Evolutionary conservation across 2,113 vertebrate species (phyloP).

Genomic region (Megatriorchis doriae): DNA sequence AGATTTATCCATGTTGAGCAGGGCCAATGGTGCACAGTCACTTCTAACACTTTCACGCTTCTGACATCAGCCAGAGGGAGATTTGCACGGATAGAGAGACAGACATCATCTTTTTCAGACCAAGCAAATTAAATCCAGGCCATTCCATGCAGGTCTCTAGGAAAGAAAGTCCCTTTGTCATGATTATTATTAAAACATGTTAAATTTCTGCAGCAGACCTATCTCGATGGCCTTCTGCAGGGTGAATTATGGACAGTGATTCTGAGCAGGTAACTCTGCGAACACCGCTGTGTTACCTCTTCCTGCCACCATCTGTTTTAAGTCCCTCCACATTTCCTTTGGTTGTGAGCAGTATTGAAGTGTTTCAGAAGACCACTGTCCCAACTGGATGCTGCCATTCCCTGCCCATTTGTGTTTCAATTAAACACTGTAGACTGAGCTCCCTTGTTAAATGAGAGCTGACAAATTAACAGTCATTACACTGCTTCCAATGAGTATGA

Average conservation of each 20-base stretch:
- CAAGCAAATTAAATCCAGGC: not conserved
- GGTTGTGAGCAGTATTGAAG: not conserved
- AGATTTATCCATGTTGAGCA: not conserved
- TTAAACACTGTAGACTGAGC: not conserved
- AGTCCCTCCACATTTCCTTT: not conserved
- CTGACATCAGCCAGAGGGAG: not conserved
- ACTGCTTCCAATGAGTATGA: not conserved
- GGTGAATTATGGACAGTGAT: not conserved
- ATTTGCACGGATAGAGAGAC: not conserved
- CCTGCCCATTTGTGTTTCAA: not conserved
- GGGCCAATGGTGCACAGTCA: not conserved
- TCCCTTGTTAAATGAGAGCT: not conserved
- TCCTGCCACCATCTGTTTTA: not conserved
- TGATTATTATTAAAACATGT: not conserved
- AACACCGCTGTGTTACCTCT: not conserved
- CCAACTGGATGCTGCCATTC: not conserved
- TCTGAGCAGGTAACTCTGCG: not conserved
- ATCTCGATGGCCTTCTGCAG: not conserved
- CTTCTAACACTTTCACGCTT: not conserved
- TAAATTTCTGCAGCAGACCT: not conserved
- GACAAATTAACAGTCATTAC: constrained; percentile 7
- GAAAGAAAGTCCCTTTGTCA: not conserved
- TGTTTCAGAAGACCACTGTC: not conserved
- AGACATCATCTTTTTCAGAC: not conserved
- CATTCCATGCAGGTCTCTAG: not conserved